Percentiles rank a stretch among this genome's conserved stretches.
phyloP scores from a whole-genome alignment of 1,140 invertebrate species.

The Drosophila busckii region DNA sequence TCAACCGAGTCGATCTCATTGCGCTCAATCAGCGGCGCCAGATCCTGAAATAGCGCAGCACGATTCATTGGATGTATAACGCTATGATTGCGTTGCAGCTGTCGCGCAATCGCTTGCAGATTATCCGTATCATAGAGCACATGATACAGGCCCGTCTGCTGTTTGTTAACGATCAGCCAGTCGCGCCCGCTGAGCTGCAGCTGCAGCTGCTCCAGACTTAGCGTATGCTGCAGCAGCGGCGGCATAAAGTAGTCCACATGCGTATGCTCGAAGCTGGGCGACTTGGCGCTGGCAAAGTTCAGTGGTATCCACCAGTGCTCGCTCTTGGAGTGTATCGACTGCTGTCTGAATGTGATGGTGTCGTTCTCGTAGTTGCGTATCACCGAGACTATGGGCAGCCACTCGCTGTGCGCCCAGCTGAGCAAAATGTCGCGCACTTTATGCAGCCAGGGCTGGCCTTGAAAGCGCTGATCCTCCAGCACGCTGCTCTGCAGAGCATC shows the following conservation, averaged over 20 bases:
- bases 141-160: constrained; percentile 83
- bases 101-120: constrained; percentile 80
- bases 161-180: constrained; percentile 83
- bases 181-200: constrained; percentile 62
- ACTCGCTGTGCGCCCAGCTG: constrained; percentile 81
- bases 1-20: constrained; percentile 69
- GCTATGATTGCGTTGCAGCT: constrained; percentile 75
- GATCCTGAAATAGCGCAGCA: constrained; percentile 82
- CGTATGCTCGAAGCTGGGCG: constrained; percentile 79
- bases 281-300: constrained; percentile 79
- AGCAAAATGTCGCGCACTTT: constrained; percentile 76
- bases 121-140: constrained; percentile 82
- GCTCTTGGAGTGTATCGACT: constrained; percentile 51
- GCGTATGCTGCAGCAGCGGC: constrained; percentile 37
- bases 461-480: constrained; percentile 58
- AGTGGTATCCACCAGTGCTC: constrained; percentile 81
- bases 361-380: constrained; percentile 79
- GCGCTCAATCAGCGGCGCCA: constrained; percentile 74
- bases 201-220: constrained; percentile 42
- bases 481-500: constrained; percentile 80
- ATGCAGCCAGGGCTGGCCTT: constrained; percentile 33
- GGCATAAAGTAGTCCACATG: constrained; percentile 66
- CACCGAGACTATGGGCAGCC: constrained; percentile 80
- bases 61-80: constrained; percentile 82
- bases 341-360: constrained; percentile 78